These are phyloP conservation scores for Caenorhabditis parvicauda DNA, from an alignment of 2,888 invertebrate species.

Conservation along the genomic window DNA sequence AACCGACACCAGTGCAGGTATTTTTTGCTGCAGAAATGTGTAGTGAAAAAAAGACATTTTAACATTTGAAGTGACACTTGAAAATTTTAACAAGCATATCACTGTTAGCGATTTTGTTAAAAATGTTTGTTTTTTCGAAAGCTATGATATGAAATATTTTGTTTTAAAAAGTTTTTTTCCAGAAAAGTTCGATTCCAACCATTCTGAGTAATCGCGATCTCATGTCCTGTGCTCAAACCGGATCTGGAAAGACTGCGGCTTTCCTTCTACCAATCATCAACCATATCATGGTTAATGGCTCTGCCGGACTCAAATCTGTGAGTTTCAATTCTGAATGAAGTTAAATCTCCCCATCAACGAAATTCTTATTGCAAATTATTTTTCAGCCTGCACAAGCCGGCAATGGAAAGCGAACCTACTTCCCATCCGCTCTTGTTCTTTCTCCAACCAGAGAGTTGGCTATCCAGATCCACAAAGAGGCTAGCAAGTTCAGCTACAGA, in stretches of 20 bases:
- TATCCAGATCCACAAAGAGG: slow-evolving; percentile 69
- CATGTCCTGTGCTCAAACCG: slow-evolving; percentile 79
- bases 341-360: background rate
- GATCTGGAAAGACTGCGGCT: slow-evolving; percentile 96
- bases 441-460: slow-evolving; percentile 99
- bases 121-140: too few relatives aligned
- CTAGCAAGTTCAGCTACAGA: slow-evolving; percentile 74
- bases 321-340: slow-evolving; percentile 1
- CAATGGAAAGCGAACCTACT: slow-evolving; percentile 81
- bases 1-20: slow-evolving; percentile 66
- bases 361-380: background rate
- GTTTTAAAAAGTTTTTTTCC: slow-evolving; percentile 66
- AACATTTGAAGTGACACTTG: too few relatives aligned
- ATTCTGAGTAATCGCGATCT: slow-evolving; percentile 76
- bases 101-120: too few relatives aligned
- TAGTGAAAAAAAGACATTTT: too few relatives aligned
- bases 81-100: too few relatives aligned
- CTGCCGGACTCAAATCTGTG: slow-evolving; percentile 22
- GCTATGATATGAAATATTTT: background rate
- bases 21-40: background rate
- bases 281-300: slow-evolving; percentile 76
- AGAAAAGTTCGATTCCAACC: slow-evolving; percentile 98
- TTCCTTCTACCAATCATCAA: slow-evolving; percentile 96
- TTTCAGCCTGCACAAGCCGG: slow-evolving; percentile 40
- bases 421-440: slow-evolving; percentile 88